Conservation (phyloP, 2,113 vertebrate genomes). For the Carettochelys insculpta region DNA sequence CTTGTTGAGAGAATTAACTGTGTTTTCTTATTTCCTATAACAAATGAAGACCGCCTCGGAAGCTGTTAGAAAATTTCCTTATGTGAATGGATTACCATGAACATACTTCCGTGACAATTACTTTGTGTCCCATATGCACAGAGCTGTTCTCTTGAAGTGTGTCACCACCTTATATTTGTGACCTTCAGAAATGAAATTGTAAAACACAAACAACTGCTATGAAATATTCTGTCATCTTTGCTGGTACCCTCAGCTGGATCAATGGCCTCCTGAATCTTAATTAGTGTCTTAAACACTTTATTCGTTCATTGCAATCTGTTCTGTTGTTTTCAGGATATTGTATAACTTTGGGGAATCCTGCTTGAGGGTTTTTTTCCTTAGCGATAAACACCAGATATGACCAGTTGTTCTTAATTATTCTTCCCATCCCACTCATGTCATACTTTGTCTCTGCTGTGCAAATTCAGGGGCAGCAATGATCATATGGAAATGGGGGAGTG, state of each 20-base stretch:
- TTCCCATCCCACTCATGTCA: background rate
- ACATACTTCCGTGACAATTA: fast-evolving
- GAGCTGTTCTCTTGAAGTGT: conserved; percentile 38
- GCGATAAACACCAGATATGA: background rate
- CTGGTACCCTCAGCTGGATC: background rate
- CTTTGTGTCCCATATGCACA: background rate
- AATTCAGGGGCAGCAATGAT: background rate
- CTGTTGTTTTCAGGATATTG: conserved; percentile 50
- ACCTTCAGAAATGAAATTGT: background rate
- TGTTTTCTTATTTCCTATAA: fast-evolving
- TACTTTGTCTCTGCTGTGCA: background rate
- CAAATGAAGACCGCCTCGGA: background rate
- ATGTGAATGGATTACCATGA: fast-evolving
- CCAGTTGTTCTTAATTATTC: conserved; percentile 14
- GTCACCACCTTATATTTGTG: conserved; percentile 39
- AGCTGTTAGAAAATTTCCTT: fast-evolving
- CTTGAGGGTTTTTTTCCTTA: background rate
- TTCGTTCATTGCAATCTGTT: conserved; percentile 67
- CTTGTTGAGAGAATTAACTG: fast-evolving
- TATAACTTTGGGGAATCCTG: conserved; percentile 21
- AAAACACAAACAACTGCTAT: background rate
- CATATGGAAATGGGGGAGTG: background rate
- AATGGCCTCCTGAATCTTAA: conserved; percentile 50
- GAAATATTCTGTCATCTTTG: conserved; percentile 1
- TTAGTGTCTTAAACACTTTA: conserved; percentile 54